Evolutionary conservation across 1,140 invertebrate species (phyloP), one percentile per base, ranked within the genome.

Genomic region (Drosophila subpulchrella): DNA sequence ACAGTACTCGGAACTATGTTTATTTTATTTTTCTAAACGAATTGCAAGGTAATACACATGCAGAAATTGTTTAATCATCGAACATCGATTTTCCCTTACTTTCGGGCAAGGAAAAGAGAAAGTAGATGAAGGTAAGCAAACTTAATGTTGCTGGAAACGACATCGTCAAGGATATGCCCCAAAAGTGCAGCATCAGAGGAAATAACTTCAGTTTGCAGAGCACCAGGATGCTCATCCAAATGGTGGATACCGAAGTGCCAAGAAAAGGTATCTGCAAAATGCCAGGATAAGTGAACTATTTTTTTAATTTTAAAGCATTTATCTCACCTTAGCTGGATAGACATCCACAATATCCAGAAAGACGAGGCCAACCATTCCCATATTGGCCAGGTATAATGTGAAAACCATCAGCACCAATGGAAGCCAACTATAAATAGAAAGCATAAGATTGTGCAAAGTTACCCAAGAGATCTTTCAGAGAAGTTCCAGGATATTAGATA

Each of bases 31-130:
- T 20, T 20, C n/a, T 20, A 20, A 32, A 7, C 30, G 6, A 32
- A 32, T 7, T 32, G 30, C 30, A 32, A 6, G 6, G 13, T 4
- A 4, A 6, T n/a, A 13, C 38, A n/a, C 30, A 32, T 7, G 7
- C 30, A 6, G 6, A 32, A 32, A 6, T 4, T 6, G 32, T 34
- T 51, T 54, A 86, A 47, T 89, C 77, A 8, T 68, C 50, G 41
- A 83, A 50, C 84, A 88, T 89, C 0, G 76, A 90, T 85, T 95
- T 95, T 12, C 95, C 95, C 85, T 95, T 96, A 0, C 96, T 96
- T 89, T 96, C 96, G 0, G 95, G 95, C 13, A 96, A 85, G n/a
- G 74, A 91, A 0, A 89, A n/a, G 44, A 75, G 48, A 32, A 91
- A 85, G 38, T 91, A 91, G 0, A 89, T n/a, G 50, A 82, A 91